Percentiles rank a stretch among this genome's conserved stretches.
Evolutionary conservation across 2,113 vertebrate species (phyloP).

Genomic region (Trachemys scripta): DNA sequence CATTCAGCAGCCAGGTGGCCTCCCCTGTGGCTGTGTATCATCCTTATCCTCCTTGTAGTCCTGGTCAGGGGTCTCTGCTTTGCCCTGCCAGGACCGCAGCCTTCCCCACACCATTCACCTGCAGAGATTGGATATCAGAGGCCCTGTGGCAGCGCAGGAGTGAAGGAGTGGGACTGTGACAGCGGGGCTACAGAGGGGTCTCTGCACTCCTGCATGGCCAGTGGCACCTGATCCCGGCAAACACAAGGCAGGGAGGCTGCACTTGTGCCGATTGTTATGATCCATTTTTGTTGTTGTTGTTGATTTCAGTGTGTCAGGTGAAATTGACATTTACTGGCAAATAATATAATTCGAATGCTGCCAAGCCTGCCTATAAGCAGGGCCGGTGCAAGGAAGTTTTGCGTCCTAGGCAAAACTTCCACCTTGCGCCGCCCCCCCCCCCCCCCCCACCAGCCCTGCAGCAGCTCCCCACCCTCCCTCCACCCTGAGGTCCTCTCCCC

Average conservation of each 20-base stretch:
- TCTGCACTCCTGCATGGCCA: background rate
- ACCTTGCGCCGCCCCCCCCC: no score
- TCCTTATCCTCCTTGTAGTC: background rate
- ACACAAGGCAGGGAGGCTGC: background rate
- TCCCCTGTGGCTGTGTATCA: background rate
- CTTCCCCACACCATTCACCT: background rate
- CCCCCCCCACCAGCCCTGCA: no score
- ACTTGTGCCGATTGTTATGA: background rate
- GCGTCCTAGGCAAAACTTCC: no score
- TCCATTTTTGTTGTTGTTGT: no score
- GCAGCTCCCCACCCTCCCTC: no score
- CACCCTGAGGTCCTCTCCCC: no score
- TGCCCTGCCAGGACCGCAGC: background rate
- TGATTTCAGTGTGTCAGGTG: background rate
- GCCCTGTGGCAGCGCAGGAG: background rate
- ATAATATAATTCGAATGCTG: background rate
- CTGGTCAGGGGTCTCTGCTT: background rate
- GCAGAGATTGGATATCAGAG: background rate
- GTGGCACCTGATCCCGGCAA: background rate
- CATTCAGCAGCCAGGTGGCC: background rate
- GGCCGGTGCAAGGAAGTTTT: no score
- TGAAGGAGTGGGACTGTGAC: background rate
- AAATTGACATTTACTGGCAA: background rate
- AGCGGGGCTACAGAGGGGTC: no score
- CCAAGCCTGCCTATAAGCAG: background rate